These are phyloP conservation scores for Mustela lutreola DNA, from an alignment of 2,113 vertebrate genomes.

Conservation along the genomic window DNA sequence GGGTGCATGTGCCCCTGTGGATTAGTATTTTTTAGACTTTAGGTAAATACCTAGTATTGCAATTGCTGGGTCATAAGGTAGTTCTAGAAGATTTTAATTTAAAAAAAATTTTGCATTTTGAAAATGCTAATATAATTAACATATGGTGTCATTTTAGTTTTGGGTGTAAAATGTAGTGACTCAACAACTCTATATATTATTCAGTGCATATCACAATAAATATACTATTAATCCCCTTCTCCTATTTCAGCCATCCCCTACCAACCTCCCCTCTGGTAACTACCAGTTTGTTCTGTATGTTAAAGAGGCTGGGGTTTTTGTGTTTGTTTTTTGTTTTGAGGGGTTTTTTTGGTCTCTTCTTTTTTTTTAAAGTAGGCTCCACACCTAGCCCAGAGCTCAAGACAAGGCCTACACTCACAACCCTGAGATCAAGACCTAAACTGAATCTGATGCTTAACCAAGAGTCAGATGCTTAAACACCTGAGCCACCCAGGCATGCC, in stretches of 20 bases:
- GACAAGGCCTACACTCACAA: too few species aligned
- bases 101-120: too few species aligned
- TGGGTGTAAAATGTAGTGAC: not conserved
- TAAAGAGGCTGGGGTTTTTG: too few species aligned
- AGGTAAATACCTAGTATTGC: not conserved
- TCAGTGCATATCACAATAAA: not conserved
- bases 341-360: too few species aligned
- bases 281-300: not conserved
- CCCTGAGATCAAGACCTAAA: too few species aligned
- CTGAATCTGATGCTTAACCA: too few species aligned
- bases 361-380: too few species aligned
- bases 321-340: too few species aligned
- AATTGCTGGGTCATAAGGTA: not conserved
- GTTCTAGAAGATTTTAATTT: not conserved
- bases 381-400: too few species aligned
- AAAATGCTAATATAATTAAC: not conserved
- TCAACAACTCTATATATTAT: not conserved
- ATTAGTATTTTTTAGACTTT: not conserved
- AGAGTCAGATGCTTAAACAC: too few species aligned
- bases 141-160: not conserved
- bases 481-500: too few species aligned
- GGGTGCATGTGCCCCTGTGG: not conserved
- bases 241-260: not conserved
- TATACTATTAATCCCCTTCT: not conserved
- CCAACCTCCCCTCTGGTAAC: not conserved